Conservation (phyloP, 2,888 invertebrate genomes). For the Melinaea marsaeus region DNA sequence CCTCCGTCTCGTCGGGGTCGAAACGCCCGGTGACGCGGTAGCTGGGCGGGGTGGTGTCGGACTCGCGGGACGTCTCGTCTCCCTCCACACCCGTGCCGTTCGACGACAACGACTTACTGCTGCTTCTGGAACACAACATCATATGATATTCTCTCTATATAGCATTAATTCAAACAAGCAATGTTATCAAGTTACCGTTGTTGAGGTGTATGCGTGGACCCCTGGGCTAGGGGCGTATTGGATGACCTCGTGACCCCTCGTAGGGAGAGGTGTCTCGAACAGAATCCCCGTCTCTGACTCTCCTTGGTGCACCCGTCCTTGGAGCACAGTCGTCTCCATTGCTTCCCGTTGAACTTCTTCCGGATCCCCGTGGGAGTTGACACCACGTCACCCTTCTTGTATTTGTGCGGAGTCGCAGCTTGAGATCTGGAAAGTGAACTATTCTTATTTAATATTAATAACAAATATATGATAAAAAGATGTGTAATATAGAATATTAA, state of each 20-base stretch:
- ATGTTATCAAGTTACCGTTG: slow-evolving; percentile 51
- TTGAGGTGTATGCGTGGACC: slow-evolving; percentile 65
- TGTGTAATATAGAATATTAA: neutral
- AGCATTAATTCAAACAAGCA: too few species aligned
- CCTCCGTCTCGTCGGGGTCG: slow-evolving; percentile 97
- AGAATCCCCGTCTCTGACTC: slow-evolving; percentile 97
- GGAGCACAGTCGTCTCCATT: slow-evolving; percentile 98
- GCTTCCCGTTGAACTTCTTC: slow-evolving; percentile 99
- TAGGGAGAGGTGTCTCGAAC: slow-evolving; percentile 96
- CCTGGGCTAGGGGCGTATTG: slow-evolving; percentile 67
- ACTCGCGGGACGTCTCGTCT: slow-evolving; percentile 93
- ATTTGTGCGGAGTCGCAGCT: slow-evolving; percentile 95
- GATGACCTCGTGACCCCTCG: slow-evolving; percentile 81
- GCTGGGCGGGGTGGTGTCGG: slow-evolving; percentile 91
- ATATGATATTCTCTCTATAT: neutral
- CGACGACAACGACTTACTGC: slow-evolving; percentile 77
- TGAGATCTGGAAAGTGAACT: slow-evolving; percentile 80
- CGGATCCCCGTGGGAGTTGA: slow-evolving; percentile 96
- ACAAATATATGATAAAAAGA: neutral
- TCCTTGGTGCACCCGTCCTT: slow-evolving; percentile 95
- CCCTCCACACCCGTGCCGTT: slow-evolving; percentile 82
- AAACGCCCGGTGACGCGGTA: slow-evolving; percentile 88
- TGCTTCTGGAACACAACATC: slow-evolving; percentile 59
- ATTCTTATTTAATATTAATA: slow-evolving; percentile 4
- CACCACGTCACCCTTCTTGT: slow-evolving; percentile 98